These are phyloP conservation scores for Ctena decussata DNA, from an alignment of 2,888 invertebrate genomes.

Conservation along the genomic window DNA sequence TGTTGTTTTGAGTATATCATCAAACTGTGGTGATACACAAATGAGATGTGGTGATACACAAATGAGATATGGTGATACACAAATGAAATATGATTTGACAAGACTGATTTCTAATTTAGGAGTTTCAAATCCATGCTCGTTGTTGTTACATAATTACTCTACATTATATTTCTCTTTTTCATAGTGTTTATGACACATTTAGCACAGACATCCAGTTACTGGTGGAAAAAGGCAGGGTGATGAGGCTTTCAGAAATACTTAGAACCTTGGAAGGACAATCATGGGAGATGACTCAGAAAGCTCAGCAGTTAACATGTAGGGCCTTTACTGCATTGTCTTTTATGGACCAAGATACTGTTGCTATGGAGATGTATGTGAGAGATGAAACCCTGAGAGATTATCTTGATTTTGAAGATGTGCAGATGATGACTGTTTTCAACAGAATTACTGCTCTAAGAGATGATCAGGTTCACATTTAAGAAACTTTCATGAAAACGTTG, in stretches of 20 bases:
- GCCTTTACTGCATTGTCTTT: constrained; percentile 47
- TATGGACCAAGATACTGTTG: constrained; percentile 43
- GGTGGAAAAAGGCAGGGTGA: neutral
- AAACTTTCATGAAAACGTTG: no score
- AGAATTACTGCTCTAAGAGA: constrained; percentile 50
- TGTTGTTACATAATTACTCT: no score
- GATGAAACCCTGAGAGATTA: neutral
- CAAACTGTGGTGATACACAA: no score
- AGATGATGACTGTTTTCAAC: constrained; percentile 43
- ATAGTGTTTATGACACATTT: constrained; percentile 17
- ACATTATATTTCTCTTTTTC: no score
- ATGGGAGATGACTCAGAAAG: constrained; percentile 15
- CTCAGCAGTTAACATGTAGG: constrained; percentile 11
- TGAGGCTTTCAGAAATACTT: neutral
- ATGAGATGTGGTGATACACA: no score
- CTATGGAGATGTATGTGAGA: constrained; percentile 27
- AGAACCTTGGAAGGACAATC: neutral
- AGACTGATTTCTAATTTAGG: no score
- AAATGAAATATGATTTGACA: no score
- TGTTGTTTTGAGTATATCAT: no score
- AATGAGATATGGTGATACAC: no score
- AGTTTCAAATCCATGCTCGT: no score
- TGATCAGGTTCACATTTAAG: no score
- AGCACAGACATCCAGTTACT: neutral
- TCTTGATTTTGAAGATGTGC: neutral